phyloP scores from a whole-genome alignment of 1,140 invertebrate genomes.

The Atta texana region DNA sequence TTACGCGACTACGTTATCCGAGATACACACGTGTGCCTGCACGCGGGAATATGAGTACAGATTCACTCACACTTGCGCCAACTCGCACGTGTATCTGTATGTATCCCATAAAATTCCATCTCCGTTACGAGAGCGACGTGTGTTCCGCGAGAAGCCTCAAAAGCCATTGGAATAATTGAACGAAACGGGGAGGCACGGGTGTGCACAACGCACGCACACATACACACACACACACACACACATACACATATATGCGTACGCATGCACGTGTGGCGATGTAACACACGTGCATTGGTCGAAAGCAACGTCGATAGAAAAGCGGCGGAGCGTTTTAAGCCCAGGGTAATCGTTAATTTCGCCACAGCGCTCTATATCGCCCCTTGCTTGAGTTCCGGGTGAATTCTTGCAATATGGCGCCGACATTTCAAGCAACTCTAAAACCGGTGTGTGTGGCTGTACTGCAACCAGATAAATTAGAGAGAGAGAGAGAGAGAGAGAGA shows the following conservation, averaged over 20 bases:
- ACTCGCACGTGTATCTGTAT: conserved; percentile 1
- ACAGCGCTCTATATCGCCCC: conserved; percentile 26
- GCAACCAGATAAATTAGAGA: neutral
- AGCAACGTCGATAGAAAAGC: conserved; percentile 51
- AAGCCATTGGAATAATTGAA: conserved; percentile 65
- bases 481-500: neutral
- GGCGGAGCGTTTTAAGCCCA: conserved; percentile 51
- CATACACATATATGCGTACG: neutral
- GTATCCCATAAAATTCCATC: conserved; percentile 64
- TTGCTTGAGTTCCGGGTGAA: conserved; percentile 47
- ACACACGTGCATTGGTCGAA: conserved; percentile 26
- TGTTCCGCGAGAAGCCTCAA: conserved; percentile 56
- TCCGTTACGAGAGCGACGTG: conserved; percentile 56
- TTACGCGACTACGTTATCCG: conserved; percentile 42
- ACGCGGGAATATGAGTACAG: neutral
- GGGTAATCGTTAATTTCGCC: conserved; percentile 59
- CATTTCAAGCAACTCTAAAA: conserved; percentile 48
- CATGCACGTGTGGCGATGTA: neutral
- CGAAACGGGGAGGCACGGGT: conserved; percentile 26
- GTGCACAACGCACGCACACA: neutral
- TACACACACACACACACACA: no score
- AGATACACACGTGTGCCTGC: neutral
- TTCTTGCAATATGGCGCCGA: conserved; percentile 39
- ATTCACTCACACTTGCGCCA: neutral
- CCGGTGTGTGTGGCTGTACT: neutral